These are phyloP conservation scores for Sylvia borin DNA, from an alignment of 2,797 vertebrate genomes.

Conservation along the genomic window DNA sequence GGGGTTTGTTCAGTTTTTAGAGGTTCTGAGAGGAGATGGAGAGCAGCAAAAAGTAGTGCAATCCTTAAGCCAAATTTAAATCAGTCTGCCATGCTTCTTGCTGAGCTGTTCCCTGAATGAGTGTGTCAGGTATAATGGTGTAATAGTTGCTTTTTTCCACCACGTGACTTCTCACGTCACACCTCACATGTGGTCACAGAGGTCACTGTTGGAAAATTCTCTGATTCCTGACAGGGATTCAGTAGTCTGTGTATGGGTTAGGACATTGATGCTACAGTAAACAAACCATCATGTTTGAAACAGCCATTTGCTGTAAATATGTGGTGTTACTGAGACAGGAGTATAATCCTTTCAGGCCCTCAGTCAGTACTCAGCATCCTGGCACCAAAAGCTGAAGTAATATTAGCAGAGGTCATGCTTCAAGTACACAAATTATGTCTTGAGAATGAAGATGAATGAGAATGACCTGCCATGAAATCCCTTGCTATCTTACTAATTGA, in stretches of 20 bases:
- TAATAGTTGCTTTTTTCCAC: not conserved
- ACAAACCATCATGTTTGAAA: not conserved
- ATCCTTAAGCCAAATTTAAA: not conserved
- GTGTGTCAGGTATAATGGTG: not conserved
- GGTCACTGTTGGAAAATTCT: not conserved
- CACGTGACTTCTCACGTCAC: not conserved
- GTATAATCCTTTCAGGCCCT: not conserved
- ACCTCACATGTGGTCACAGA: not conserved
- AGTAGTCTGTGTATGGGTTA: not conserved
- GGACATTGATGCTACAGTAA: not conserved
- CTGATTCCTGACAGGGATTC: not conserved
- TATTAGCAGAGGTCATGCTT: not conserved
- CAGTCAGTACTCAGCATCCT: not conserved
- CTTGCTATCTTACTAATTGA: not conserved
- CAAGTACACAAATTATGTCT: not conserved
- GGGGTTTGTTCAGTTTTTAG: not conserved
- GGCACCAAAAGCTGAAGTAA: not conserved
- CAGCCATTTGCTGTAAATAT: not conserved
- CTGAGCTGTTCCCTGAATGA: not conserved
- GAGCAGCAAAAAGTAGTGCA: not conserved
- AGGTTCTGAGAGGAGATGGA: not conserved
- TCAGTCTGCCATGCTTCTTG: not conserved
- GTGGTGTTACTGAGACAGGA: not conserved
- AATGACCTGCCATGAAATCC: not conserved
- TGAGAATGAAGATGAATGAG: not conserved